Base-by-base conservation (phyloP, 64 coral and sea anemone species). In the Stichodactyla mertensii region DNA sequence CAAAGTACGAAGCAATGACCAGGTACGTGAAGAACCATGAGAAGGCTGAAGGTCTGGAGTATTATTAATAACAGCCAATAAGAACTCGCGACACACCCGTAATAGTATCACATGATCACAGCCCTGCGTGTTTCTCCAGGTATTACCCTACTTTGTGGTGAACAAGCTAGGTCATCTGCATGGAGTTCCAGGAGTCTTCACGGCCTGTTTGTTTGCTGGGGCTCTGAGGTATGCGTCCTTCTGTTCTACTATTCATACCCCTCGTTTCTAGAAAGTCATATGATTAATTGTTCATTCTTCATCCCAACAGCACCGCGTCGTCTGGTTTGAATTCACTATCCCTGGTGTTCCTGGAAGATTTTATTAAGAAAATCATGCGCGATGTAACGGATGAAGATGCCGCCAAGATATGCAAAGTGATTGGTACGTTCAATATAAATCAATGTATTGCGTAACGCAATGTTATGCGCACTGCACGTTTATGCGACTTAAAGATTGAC, bases 141-240 rank as follows among this genome's bases (percentile, higher is more conserved):
- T 93, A 1, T 64, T 93, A 20, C 85, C 88, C 15, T 93, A 87
- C 58, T 93, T 86, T 55, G 84, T 93, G 23, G 62, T 57, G 18
- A 78, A 93, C 54, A 87, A 83, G 67, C 88, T 94, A 8, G 66
- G 87, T 27, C 82, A 94, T 52, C 57, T 57, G 3, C 87, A 80
- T 57, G 93, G 93, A 9, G 19, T 91, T 7, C 86, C 93, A 11
- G 93, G 93, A 88, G 83, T 91, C 11, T 79, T 91, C 13, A 88
- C 89, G 10, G 89, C 93, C 27, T 94, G 93, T 51, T 61, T 94
- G 52, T 94, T 94, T 59, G 82, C 80, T 13, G 89, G 89, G 74
- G 82, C 93, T 16, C 55, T 94, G 5, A 91, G 93, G 89, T 94
- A 74, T 23, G 8, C 56, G 56, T 58, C 56, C 8, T 58, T 45